Percentiles rank a stretch among this genome's conserved stretches.
These are phyloP conservation scores for Varroa destructor DNA, from an alignment of 1,140 invertebrate genomes.

Conservation along the genomic window DNA sequence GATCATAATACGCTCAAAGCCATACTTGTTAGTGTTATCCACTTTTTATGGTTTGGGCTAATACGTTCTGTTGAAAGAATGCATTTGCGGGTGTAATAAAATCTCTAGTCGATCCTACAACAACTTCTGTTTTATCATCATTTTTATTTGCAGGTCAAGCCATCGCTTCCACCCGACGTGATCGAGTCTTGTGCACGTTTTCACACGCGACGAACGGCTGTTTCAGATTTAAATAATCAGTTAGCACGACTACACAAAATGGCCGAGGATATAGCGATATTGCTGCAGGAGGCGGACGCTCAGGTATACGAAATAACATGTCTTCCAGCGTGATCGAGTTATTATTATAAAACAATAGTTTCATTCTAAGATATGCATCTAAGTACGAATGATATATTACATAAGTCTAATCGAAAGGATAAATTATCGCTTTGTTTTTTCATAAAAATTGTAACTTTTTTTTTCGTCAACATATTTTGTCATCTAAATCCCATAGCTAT, in stretches of 20 bases:
- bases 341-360: neutral
- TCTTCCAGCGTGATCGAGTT: slow-evolving; percentile 31
- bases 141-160: slow-evolving; percentile 16
- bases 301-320: slow-evolving; percentile 29
- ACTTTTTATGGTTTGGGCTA: neutral
- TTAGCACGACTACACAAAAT: slow-evolving; percentile 32
- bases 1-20: neutral
- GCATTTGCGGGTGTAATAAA: no score
- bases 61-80: no score
- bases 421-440: no score
- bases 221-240: neutral
- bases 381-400: no score
- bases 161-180: slow-evolving; percentile 10
- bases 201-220: neutral
- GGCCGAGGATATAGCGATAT: slow-evolving; percentile 32
- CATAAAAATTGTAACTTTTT: no score
- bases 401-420: no score
- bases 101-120: neutral
- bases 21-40: slow-evolving; percentile 36
- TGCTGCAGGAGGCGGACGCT: slow-evolving; percentile 31
- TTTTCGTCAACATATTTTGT: no score
- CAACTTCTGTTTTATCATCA: slow-evolving; percentile 28
- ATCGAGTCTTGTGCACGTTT: slow-evolving; percentile 18
- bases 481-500: no score
- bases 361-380: no score